phyloP scores from a whole-genome alignment of 2,888 invertebrate species.

The Brachyptera putata region DNA sequence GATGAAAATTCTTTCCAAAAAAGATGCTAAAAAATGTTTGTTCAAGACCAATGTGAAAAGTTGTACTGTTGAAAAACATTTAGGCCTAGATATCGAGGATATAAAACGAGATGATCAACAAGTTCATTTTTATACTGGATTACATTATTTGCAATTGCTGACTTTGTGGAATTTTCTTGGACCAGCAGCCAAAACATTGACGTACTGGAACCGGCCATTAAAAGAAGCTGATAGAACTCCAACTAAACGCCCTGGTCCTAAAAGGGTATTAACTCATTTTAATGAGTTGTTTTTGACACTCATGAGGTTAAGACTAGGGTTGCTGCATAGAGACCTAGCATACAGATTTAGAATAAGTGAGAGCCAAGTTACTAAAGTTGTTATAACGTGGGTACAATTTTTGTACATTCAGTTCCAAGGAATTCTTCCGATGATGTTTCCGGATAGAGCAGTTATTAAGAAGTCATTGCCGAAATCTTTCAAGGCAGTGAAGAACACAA shows the following conservation, averaged over 20 bases:
- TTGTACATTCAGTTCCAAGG: not conserved
- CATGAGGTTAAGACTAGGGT: not conserved
- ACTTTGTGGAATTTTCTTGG: not conserved
- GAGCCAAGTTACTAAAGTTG: not conserved
- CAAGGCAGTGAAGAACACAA: not conserved
- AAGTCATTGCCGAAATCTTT: slow-evolving; percentile 2
- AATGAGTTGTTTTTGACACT: not conserved
- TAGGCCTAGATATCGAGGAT: not conserved
- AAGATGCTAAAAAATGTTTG: not conserved
- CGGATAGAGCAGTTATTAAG: not conserved
- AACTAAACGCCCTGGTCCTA: not conserved
- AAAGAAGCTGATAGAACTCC: not conserved
- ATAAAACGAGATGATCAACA: not conserved
- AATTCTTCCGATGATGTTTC: not conserved
- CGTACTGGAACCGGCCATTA: not conserved
- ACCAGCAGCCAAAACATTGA: not conserved
- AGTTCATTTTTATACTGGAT: not conserved
- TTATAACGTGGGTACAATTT: slow-evolving; percentile 6
- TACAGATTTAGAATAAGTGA: not conserved
- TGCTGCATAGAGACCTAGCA: not conserved
- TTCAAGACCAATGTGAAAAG: too few relatives aligned
- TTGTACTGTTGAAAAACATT: not conserved
- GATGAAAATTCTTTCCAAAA: not conserved
- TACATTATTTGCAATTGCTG: not conserved
- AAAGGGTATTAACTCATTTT: not conserved